Base-by-base conservation (phyloP, 2,797 vertebrate species). In the Spinibarbus caldwelli region DNA sequence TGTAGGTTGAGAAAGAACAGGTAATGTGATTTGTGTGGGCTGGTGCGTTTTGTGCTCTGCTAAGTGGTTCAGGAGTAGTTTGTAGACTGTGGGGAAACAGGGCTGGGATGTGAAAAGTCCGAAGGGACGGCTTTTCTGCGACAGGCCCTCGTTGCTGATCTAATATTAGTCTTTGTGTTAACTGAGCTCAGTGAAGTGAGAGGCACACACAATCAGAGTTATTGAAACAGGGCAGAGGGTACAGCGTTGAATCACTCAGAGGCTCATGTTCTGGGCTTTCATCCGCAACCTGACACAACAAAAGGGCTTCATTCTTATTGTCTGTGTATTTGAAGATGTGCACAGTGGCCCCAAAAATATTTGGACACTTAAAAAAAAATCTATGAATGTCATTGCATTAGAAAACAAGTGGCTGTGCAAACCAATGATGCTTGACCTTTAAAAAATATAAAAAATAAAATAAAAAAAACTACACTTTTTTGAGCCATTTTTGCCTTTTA, bases 111-210 rank as follows among this genome's bases (percentile, higher is more conserved):
- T 79, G 3, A 49, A 73, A 81, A 36, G 41, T 62, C 75, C 68
- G 67, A 41, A 54, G 52, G 83, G 41, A 64, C 3, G n/a, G 67
- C 59, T 57, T 71, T 36, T 82, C 26, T 86, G 76, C 85, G 77
- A 79, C 59, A 84, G 77, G 47, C 71, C 34, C 68, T 81, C 45
- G 41, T 67, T 68, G 21, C 67, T 88, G 78, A 86, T 84, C 78
- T 84, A 82, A 84, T 87, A 82, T 78, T 85, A 80, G 68, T 77
- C 9, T 82, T 57, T 68, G 64, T 86, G 81, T 82, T 84, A 78
- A 52, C 78, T 45, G 71, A 81, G 21, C 54, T 78, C 31, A 54
- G 82, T 54, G 47, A 75, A 79, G 75, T 83, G 57, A 73, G 54
- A 43, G 38, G 45, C 85, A 49, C 83, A 83, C 68, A 70, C 79